These are phyloP conservation scores for Rhingia campestris DNA, from an alignment of 2,888 invertebrate species.

Conservation along the genomic window DNA sequence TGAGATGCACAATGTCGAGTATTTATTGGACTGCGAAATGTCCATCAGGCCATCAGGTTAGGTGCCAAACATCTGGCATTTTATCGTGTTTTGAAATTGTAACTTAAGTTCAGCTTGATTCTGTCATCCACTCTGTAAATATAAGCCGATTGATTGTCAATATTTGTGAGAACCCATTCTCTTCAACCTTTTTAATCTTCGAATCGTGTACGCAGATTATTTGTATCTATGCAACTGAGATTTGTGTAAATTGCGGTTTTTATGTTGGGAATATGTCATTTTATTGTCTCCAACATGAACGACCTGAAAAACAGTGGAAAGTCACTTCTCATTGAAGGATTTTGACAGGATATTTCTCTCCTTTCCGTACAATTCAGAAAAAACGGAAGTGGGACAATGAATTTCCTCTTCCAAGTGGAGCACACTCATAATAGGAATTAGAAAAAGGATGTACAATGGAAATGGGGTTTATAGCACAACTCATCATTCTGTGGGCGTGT, in stretches of 20 bases:
- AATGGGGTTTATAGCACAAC: slow-evolving; percentile 48
- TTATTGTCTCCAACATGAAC: slow-evolving; percentile 57
- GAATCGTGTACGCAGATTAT: background rate
- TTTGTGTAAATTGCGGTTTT: slow-evolving; percentile 39
- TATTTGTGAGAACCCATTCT: slow-evolving; percentile 39
- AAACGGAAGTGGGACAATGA: slow-evolving; percentile 69
- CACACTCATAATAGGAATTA: slow-evolving; percentile 39
- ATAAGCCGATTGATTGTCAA: slow-evolving; percentile 34
- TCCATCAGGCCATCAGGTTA: background rate
- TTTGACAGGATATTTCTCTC: slow-evolving; percentile 63
- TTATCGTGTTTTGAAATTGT: slow-evolving; percentile 13
- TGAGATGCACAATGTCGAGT: no score
- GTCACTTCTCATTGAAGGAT: slow-evolving; percentile 49
- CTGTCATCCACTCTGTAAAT: slow-evolving; percentile 33
- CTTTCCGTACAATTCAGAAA: slow-evolving; percentile 10
- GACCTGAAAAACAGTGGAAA: slow-evolving; percentile 49
- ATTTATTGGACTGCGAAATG: no score
- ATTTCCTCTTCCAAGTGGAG: slow-evolving; percentile 56
- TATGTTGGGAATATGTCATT: slow-evolving; percentile 19
- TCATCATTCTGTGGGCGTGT: slow-evolving; percentile 7
- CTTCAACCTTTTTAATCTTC: slow-evolving; percentile 4
- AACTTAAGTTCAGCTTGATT: slow-evolving; percentile 53
- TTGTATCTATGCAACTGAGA: slow-evolving; percentile 20
- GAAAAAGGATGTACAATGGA: slow-evolving; percentile 35
- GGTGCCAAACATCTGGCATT: background rate